Base-by-base conservation (phyloP, 2,113 vertebrate species). In the Cariama cristata region DNA sequence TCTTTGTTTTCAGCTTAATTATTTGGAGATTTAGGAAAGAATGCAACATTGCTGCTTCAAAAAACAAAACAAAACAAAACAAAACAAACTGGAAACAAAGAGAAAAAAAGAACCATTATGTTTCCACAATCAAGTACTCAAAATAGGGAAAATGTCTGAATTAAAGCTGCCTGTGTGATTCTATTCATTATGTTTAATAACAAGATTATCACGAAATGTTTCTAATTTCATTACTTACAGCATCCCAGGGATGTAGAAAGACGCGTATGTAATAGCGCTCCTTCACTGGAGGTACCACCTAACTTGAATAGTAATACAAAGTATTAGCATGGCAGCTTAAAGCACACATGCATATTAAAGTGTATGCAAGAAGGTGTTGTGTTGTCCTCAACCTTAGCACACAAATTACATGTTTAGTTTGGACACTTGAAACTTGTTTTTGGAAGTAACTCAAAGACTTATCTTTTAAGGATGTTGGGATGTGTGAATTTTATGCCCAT, bases 271-370 rank as follows among this genome's bases (percentile, higher is more conserved):
- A 47, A 59, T 24, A 66, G 7, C 53, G 8, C 44, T 80, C 21
- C 67, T 75, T 91, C 50, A 56, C 50, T 42, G 66, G 35, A 82
- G 58, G 53, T 68, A 80, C 19, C 22, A 80, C 10, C 11, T 42
- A 67, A 30, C 72, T 59, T 86, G 66, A 59, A 40, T 30, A 69
- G 9, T 17, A 77, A 40, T 9, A 9, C 8, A 79, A 88, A 66
- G 13, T 26, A 74, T 69, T 69, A 56, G 5, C 22, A 68, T 8
- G 5, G 16, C 66, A 50, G 18, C 49, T 90, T 92, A 84, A 96
- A 97, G 75, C 85, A 93, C 56, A 68, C 40, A 83, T 86, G 50
- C 69, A 12, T 56, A 71, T 88, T 94, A 94, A 95, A 95, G 68
- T 74, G 40, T 35, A 10, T 93, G 83, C 60, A 90, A 74, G 64